Percentiles rank a stretch among this genome's conserved stretches.
These are phyloP conservation scores for Hippasteria phrygiana DNA, from an alignment of 53 echinoderm and acorn worm genomes.

Conservation along the genomic window DNA sequence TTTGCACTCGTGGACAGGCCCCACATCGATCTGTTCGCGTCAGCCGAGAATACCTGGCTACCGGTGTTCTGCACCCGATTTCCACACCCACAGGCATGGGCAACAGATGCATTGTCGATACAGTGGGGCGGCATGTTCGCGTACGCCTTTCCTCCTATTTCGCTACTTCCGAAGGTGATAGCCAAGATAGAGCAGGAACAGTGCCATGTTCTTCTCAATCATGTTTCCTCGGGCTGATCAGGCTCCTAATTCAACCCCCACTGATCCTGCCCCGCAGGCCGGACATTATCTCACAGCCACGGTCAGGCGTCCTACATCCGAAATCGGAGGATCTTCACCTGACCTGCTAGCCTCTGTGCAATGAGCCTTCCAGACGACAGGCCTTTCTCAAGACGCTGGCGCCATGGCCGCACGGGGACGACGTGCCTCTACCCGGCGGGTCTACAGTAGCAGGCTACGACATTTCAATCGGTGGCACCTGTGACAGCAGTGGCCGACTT, in stretches of 20 bases:
- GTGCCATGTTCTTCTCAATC: slow-evolving; percentile 41
- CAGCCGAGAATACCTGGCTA: not conserved
- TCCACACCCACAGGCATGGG: slow-evolving; percentile 9
- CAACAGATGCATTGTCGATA: not conserved
- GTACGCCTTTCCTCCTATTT: slow-evolving; percentile 48
- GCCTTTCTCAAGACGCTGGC: slow-evolving; percentile 38
- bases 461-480: slow-evolving; percentile 46
- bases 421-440: slow-evolving; percentile 9
- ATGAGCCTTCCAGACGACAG: not conserved
- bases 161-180: slow-evolving; percentile 19
- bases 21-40: slow-evolving; percentile 7
- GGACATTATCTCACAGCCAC: slow-evolving; percentile 12
- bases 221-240: slow-evolving; percentile 51
- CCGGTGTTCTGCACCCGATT: slow-evolving; percentile 21
- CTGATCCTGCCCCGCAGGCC: too few relatives aligned
- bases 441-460: slow-evolving; percentile 19
- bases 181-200: not conserved
- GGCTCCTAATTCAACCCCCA: slow-evolving; percentile 4
- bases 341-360: slow-evolving; percentile 51
- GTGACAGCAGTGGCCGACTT: slow-evolving; percentile 19
- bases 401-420: slow-evolving; percentile 22
- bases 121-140: slow-evolving; percentile 21
- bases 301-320: not conserved
- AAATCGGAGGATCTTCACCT: slow-evolving; percentile 21
- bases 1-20: slow-evolving; percentile 28